phyloP scores from a whole-genome alignment of 2,888 invertebrate genomes.

The Argyra leucocephala region DNA sequence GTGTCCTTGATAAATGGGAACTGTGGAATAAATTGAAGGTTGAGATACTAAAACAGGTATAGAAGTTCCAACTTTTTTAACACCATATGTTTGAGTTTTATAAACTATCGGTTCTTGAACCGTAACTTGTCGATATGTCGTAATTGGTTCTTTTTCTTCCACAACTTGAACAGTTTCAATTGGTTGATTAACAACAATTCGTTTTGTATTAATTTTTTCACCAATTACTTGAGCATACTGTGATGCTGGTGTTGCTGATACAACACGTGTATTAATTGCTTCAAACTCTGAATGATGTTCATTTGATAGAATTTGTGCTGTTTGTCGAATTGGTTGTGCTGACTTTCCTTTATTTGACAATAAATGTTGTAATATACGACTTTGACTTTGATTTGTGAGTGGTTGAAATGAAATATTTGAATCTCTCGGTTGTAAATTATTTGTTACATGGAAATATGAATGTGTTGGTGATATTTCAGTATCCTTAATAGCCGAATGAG shows the following conservation, averaged over 20 bases:
- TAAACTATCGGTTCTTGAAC: conserved; percentile 49
- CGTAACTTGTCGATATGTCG: conserved; percentile 49
- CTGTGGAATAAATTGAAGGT: background rate
- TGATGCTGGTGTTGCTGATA: conserved; percentile 50
- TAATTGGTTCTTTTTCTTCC: conserved; percentile 51
- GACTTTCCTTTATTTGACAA: background rate
- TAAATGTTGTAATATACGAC: background rate
- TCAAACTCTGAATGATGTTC: background rate
- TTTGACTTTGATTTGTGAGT: background rate
- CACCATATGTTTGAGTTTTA: conserved; percentile 43
- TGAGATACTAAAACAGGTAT: conserved; percentile 34
- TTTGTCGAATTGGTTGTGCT: background rate
- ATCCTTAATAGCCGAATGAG: background rate
- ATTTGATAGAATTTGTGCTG: background rate
- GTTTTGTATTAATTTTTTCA: conserved; percentile 50
- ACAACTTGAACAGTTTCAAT: conserved; percentile 53
- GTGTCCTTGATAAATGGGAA: background rate
- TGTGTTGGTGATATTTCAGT: background rate
- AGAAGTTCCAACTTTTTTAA: conserved; percentile 43
- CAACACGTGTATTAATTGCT: conserved; percentile 32
- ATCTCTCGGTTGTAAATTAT: background rate
- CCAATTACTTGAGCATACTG: conserved; percentile 45
- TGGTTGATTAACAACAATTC: conserved; percentile 53
- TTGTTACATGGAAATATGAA: background rate
- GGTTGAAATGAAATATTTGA: background rate